Conservation (phyloP, 2,888 invertebrate species). For the Zygogramma bicolorata region DNA sequence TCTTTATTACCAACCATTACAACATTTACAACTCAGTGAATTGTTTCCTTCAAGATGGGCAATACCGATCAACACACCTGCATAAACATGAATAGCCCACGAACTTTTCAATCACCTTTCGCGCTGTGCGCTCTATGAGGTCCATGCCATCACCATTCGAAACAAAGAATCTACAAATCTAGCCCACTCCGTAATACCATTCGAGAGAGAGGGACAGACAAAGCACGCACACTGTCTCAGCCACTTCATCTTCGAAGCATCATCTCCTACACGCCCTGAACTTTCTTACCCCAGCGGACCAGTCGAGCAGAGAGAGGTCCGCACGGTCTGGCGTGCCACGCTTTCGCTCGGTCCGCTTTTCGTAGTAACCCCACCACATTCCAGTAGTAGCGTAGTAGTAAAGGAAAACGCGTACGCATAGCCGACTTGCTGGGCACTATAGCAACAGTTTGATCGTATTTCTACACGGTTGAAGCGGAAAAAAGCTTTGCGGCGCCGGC, state of each 20-base stretch:
- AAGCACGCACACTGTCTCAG: constrained; percentile 35
- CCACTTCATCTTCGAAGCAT: constrained; percentile 51
- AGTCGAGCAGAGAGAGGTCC: constrained; percentile 39
- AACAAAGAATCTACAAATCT: constrained; percentile 9
- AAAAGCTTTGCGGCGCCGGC: constrained; percentile 39
- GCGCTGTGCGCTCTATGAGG: not conserved
- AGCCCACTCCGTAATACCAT: constrained; percentile 9
- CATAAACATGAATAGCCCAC: constrained; percentile 12
- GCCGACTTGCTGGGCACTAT: constrained; percentile 43
- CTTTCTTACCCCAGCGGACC: constrained; percentile 62
- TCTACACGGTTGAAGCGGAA: constrained; percentile 29
- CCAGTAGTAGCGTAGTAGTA: constrained; percentile 63
- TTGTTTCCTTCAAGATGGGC: not conserved
- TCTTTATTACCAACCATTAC: not conserved
- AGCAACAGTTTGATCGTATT: constrained; percentile 49
- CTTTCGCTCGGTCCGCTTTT: constrained; percentile 53
- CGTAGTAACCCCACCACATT: constrained; percentile 65
- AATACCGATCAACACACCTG: constrained; percentile 9
- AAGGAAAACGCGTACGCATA: constrained; percentile 48
- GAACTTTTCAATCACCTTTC: constrained; percentile 9
- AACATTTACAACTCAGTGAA: not conserved
- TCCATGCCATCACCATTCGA: not conserved
- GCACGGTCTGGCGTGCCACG: constrained; percentile 39
- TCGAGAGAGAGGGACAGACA: constrained; percentile 24
- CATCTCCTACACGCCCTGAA: constrained; percentile 64